A percentile compares a stretch with the other conserved stretches of the same genome.
phyloP scores from a whole-genome alignment of 2,888 invertebrate genomes.

The Thymelicus acteon region DNA sequence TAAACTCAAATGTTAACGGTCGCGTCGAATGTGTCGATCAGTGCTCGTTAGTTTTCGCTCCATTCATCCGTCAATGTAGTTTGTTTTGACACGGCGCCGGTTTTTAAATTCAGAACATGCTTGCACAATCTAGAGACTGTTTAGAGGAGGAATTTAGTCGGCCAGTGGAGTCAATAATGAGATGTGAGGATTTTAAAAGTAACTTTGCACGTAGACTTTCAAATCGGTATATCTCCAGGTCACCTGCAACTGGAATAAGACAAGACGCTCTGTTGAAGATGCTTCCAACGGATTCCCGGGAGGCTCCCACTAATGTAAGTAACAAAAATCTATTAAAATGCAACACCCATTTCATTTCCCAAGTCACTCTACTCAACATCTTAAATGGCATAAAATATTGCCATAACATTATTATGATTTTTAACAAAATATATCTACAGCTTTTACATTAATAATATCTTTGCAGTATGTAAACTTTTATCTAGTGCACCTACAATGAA shows the following conservation, averaged over 20 bases:
- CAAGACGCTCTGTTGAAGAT: constrained; percentile 61
- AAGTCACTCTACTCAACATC: too few species aligned
- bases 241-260: constrained; percentile 54
- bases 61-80: constrained; percentile 55
- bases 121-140: constrained; percentile 57
- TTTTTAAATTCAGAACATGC: constrained; percentile 53
- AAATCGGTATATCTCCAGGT: constrained; percentile 69
- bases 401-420: too few species aligned
- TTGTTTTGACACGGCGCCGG: constrained; percentile 51
- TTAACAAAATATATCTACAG: too few species aligned
- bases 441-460: too few species aligned
- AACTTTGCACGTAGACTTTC: constrained; percentile 78
- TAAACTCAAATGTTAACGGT: constrained; percentile 49
- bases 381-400: too few species aligned
- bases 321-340: background rate
- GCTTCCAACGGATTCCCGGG: constrained; percentile 50
- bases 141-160: constrained; percentile 67
- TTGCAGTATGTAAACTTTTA: too few species aligned
- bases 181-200: constrained; percentile 79
- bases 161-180: constrained; percentile 79
- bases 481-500: too few species aligned
- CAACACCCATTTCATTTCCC: too few species aligned
- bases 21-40: constrained; percentile 41
- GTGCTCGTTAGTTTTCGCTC: constrained; percentile 46
- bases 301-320: constrained; percentile 63